Evolutionary conservation across 2,113 vertebrate species (phyloP).

Genomic region (Strix uralensis): DNA sequence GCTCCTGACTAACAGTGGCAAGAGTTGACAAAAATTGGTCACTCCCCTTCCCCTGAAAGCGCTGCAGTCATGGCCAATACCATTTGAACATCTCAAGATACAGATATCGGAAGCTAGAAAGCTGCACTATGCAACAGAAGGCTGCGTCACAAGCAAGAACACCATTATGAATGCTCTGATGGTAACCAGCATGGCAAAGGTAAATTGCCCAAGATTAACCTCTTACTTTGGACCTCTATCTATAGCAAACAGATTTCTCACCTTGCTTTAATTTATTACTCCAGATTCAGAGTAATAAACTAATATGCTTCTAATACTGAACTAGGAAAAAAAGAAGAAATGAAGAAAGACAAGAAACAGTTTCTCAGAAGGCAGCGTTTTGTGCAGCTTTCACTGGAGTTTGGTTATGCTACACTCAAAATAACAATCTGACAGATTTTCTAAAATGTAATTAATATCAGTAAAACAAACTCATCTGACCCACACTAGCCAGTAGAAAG

Average conservation of each 20-base stretch:
- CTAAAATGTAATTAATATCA: background rate
- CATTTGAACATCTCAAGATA: background rate
- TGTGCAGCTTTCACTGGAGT: background rate
- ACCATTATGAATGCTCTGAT: rapidly evolving
- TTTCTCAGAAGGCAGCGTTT: background rate
- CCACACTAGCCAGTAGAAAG: background rate
- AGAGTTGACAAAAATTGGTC: background rate
- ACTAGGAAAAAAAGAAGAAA: background rate
- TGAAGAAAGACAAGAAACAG: background rate
- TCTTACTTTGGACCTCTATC: background rate
- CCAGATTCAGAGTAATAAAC: background rate
- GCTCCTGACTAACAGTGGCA: background rate
- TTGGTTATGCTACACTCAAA: background rate
- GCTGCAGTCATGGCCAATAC: too few species aligned
- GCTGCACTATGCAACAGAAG: background rate
- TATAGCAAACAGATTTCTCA: background rate
- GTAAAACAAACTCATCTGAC: background rate
- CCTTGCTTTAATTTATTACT: background rate
- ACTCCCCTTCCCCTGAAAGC: background rate
- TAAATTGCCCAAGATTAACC: background rate
- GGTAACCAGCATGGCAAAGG: background rate
- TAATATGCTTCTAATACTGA: background rate
- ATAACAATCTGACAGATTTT: background rate
- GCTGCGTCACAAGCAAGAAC: background rate
- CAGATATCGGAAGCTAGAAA: background rate